Conservation (phyloP, 2,113 vertebrate genomes). For the Gracilinanus agilis region DNA sequence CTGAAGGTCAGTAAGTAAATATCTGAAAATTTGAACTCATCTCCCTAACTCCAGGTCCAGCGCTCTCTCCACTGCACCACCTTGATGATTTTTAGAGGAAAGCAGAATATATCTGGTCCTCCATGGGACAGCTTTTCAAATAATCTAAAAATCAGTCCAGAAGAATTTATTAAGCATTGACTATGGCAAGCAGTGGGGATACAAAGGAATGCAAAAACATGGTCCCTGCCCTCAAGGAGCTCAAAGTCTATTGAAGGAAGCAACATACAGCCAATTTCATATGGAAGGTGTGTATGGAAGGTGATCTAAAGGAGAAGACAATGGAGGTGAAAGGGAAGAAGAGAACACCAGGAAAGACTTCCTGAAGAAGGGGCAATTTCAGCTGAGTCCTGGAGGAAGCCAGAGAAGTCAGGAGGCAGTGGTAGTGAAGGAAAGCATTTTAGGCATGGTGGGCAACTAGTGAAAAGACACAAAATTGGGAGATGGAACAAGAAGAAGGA, state of each 20-base stretch:
- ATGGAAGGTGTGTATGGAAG: no score
- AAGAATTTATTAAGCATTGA: neutral
- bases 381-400: neutral
- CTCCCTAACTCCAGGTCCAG: no score
- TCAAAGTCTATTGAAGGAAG: neutral
- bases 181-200: neutral
- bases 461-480: neutral
- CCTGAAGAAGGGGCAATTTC: neutral
- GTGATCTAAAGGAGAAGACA: neutral
- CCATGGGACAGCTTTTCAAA: neutral
- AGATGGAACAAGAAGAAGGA: neutral
- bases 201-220: neutral
- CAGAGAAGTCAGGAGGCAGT: neutral
- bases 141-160: neutral
- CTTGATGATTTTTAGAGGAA: neutral
- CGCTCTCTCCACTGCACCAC: neutral
- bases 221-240: no score
- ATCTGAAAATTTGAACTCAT: no score
- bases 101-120: neutral
- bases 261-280: neutral
- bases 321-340: neutral
- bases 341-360: neutral
- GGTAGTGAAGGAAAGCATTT: neutral
- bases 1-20: no score
- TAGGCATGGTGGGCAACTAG: neutral